Base-by-base conservation (phyloP, 2,113 vertebrate species). In the Camarhynchus parvulus region DNA sequence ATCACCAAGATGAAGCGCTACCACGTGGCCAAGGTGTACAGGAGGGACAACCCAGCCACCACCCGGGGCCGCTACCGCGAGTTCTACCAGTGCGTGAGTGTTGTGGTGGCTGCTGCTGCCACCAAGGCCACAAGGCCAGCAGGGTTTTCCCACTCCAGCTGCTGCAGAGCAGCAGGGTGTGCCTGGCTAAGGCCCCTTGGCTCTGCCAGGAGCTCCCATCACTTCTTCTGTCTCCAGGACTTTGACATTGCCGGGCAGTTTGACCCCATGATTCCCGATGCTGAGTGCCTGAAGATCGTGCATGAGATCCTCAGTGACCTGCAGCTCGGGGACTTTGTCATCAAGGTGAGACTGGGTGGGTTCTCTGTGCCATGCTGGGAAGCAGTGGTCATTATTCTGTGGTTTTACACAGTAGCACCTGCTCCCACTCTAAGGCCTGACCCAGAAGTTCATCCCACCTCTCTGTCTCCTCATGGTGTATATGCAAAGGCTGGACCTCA, bases 81-180 rank as follows among this genome's bases (percentile, higher is more conserved):
- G 96, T 99, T 99, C 96, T 99, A 98, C 96, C 99, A 99, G 89
- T 99, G 99, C 96, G 99, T 99, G 96, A 99, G 99, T 99, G 87
- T 42, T 91, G 86, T 20, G 47, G 33, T 28, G 27, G 47, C 7
- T 3, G 12, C 5, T 11, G 15, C n/a, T 15, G 44, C 30, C 0
- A 0, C 20, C 5, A 13, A 1, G 66, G 68, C 61, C 13, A 2
- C 2, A 3, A 3, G 44, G 69, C 30, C 12, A 4, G 2, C 3
- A n/a, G n/a, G 50, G 27, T 37, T 62, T 72, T 31, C 6, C 24
- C 0, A 9, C 58, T 31, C 39, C n/a, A 52, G 61, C 37, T 49
- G 58, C 59, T 28, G 33, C 1, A 12, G 67, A 63, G 58, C 55
- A 19, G 5, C 28, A 15, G 9, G 21, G 31, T 1, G 5, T 28